Conservation (phyloP, 2,888 invertebrate species). For the Calliscelio sp. region DNA sequence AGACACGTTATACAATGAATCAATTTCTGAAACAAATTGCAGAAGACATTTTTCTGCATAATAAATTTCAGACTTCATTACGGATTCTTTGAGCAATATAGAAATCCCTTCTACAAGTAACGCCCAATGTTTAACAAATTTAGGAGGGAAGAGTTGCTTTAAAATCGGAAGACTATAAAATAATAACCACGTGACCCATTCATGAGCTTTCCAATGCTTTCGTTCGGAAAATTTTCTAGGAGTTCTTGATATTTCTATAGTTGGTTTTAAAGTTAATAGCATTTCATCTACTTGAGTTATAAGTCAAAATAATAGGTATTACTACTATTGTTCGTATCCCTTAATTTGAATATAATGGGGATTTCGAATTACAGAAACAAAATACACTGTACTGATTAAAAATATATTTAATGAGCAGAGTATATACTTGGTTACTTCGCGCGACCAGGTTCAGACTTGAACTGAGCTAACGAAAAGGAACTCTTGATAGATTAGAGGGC, state of each 20-base stretch:
- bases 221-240: constrained; percentile 51
- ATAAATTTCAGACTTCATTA: constrained; percentile 47
- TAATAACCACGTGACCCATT: constrained; percentile 58
- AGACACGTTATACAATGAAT: constrained; percentile 29
- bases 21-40: constrained; percentile 49
- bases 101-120: constrained; percentile 51
- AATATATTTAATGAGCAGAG: no score
- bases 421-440: no score
- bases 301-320: no score
- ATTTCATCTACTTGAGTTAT: constrained; percentile 38
- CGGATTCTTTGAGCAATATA: constrained; percentile 34
- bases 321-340: no score
- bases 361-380: no score
- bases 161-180: constrained; percentile 61
- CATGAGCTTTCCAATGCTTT: constrained; percentile 56
- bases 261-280: constrained; percentile 37
- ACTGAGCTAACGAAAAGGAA: no score
- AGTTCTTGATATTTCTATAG: constrained; percentile 52
- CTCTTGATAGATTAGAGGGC: no score
- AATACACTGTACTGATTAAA: no score
- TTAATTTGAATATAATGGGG: no score
- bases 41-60: constrained; percentile 42
- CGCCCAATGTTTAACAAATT: constrained; percentile 56
- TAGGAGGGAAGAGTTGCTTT: constrained; percentile 40
- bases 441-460: no score